Conservation (phyloP, 2,888 invertebrate species). For the Hartigia nigra region DNA sequence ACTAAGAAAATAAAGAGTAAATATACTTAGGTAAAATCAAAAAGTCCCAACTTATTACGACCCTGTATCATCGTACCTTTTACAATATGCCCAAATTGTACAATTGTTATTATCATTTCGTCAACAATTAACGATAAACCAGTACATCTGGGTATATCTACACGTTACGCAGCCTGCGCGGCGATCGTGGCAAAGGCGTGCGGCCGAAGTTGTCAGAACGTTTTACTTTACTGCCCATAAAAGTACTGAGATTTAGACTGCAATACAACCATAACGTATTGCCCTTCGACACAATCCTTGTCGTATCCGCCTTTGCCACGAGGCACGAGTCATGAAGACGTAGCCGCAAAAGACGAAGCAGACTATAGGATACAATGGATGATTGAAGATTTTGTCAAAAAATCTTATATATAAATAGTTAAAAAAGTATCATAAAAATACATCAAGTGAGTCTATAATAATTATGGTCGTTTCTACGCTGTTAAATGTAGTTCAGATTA, state of each 20-base stretch:
- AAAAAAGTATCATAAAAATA: not conserved
- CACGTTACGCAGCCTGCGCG: slow-evolving; percentile 9
- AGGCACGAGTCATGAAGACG: slow-evolving; percentile 6
- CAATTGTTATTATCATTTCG: not conserved
- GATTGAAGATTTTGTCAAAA: not conserved
- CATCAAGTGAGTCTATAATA: not conserved
- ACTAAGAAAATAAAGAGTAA: not conserved
- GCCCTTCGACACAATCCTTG: slow-evolving; percentile 31
- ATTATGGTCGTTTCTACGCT: not conserved
- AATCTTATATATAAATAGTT: not conserved
- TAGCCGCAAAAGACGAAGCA: not conserved
- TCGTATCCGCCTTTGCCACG: not conserved
- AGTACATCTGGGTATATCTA: slow-evolving; percentile 19
- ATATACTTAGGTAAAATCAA: not conserved
- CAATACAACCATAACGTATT: slow-evolving; percentile 62
- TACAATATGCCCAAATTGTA: not conserved
- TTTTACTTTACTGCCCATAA: slow-evolving; percentile 66
- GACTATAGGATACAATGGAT: not conserved
- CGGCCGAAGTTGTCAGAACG: slow-evolving; percentile 59
- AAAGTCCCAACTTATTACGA: not conserved
- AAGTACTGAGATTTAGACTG: slow-evolving; percentile 65
- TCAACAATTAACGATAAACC: not conserved
- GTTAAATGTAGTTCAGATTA: not conserved
- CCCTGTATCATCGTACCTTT: not conserved
- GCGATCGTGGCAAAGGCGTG: slow-evolving; percentile 30